Evolutionary conservation across 2,113 vertebrate species (phyloP), one percentile per base, ranked within the genome.

Genomic region (Nyctereutes procyonoides): DNA sequence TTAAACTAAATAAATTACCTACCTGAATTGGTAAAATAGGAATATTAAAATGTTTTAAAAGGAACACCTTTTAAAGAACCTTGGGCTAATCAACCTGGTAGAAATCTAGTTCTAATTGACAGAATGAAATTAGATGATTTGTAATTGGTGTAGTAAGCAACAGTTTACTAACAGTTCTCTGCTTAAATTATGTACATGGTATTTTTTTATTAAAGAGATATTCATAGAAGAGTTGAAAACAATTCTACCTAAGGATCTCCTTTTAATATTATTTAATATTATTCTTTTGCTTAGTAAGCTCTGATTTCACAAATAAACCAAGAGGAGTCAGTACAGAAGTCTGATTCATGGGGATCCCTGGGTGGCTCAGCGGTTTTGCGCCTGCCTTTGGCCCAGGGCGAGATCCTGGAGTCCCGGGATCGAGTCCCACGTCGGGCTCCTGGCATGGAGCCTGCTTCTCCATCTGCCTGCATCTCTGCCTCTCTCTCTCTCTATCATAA

Each of bases 241-340:
- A 90, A n/a, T 80, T 90, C 85, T 63, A 86, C 24, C 67, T 63
- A 80, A 63, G 30, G 9, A 56, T 85, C 26, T n/a, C 84, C 62
- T 94, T 87, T 83, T 48, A 69, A 88, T 43, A 77, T 55, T 84
- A 88, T 62, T 87, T 48, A 69, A 88, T 43, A 77, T 55, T 84
- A 88, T 62, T 87, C 56, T 60, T 81, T 86, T 86, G n/a, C 80
- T 90, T 85, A 73, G 17, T 28, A 76, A 90, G 43, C 43, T 63
- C 65, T 86, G n/a, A 73, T 51, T 94, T 87, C 35, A n/a, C 26
- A 88, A 63, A 89, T n/a, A 60, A 88, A 53, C 35, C 65, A 86
- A 82, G 51, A 32, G 16, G 14, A 48, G 60, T 51, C 38, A 90
- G 5, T 28, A 79, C 2, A 26, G 17, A 67, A 90, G 53, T 81